Conservation (phyloP, 1,140 invertebrate genomes). For the Diabrotica undecimpunctata region DNA sequence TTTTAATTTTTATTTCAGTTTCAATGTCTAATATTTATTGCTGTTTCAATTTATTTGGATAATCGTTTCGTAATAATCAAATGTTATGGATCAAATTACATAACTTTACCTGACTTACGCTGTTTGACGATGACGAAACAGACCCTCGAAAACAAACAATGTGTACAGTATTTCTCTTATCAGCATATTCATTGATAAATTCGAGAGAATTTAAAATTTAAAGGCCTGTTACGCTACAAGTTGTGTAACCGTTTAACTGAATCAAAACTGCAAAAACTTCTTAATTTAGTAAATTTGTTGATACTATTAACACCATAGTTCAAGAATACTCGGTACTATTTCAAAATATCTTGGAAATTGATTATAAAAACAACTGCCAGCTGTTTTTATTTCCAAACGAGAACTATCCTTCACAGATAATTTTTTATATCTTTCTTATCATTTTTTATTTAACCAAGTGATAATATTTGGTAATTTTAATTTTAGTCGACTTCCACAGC, state of each 20-base stretch:
- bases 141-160: background rate
- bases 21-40: no score
- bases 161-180: background rate
- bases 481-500: background rate
- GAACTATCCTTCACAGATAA: background rate
- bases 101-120: conserved; percentile 2
- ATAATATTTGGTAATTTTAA: conserved; percentile 5
- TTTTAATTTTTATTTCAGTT: no score
- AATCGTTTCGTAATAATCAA: no score
- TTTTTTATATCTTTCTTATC: conserved; percentile 15
- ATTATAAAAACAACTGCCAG: background rate
- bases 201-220: background rate
- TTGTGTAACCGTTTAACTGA: background rate
- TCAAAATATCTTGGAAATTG: background rate
- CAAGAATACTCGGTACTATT: background rate
- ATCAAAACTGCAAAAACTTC: background rate
- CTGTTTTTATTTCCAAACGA: conserved; percentile 1
- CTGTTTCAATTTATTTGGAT: no score
- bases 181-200: background rate
- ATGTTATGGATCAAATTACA: background rate
- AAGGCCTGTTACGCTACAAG: background rate
- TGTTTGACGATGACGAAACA: background rate
- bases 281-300: background rate
- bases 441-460: conserved; percentile 6
- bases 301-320: background rate